Conservation (phyloP, 2,888 invertebrate genomes). For the Andrena bicolor region DNA sequence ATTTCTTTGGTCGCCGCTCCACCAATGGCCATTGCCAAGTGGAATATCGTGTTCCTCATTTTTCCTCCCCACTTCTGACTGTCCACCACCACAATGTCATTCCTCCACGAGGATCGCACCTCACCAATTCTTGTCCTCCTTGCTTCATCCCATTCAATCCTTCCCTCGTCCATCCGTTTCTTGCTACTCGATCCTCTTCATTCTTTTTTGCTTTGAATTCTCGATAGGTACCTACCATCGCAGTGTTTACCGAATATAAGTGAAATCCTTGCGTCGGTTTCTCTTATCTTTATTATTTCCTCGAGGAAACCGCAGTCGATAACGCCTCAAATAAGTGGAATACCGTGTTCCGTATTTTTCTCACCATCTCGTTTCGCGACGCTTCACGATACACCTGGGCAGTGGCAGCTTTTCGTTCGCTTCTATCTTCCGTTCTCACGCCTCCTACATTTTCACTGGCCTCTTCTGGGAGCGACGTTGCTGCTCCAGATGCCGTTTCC, state of each 20-base stretch:
- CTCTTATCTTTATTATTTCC: conserved; percentile 45
- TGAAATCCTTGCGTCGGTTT: conserved; percentile 22
- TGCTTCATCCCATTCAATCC: background rate
- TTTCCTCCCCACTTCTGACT: conserved; percentile 23
- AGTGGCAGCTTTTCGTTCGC: conserved; percentile 15
- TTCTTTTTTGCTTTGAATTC: background rate
- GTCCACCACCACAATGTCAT: background rate
- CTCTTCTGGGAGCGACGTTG: background rate
- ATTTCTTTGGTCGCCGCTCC: conserved; percentile 55
- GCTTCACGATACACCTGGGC: conserved; percentile 39
- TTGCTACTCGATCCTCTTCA: background rate
- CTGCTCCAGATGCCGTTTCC: background rate
- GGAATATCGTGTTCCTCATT: conserved; percentile 67
- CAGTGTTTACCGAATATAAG: conserved; percentile 31
- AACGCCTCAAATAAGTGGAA: conserved; percentile 53
- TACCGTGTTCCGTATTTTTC: conserved; percentile 57
- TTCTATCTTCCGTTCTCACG: background rate
- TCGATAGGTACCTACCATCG: background rate
- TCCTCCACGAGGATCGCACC: conserved; percentile 8
- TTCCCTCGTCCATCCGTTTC: background rate
- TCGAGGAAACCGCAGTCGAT: conserved; percentile 20
- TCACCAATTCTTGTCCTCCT: background rate
- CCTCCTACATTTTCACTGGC: background rate
- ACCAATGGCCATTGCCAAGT: conserved; percentile 43
- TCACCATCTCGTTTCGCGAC: conserved; percentile 10